A percentile compares a stretch with the other conserved stretches of the same genome.
Evolutionary conservation across 2,888 invertebrate species (phyloP).

Genomic region (Xestia c-nigrum): DNA sequence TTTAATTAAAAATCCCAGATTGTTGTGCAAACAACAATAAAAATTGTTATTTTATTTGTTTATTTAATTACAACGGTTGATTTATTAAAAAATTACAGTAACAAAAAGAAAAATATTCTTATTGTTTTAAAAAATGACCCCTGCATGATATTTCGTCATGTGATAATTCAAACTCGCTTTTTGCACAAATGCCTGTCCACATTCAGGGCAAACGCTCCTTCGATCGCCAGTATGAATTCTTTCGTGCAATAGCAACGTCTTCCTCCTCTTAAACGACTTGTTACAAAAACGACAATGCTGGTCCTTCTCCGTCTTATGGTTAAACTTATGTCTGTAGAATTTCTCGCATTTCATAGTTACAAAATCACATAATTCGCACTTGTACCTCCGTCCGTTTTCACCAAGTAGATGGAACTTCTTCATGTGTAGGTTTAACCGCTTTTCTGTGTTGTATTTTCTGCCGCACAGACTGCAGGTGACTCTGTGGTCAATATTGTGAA

Average conservation of each 20-base stretch:
- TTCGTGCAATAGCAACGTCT: slow-evolving; percentile 80
- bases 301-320: slow-evolving; percentile 83
- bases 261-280: slow-evolving; percentile 84
- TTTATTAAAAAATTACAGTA: no score
- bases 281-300: slow-evolving; percentile 84
- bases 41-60: no score
- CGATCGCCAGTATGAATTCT: slow-evolving; percentile 84
- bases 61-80: no score
- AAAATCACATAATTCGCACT: slow-evolving; percentile 82
- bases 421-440: slow-evolving; percentile 75
- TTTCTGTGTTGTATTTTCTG: slow-evolving; percentile 76
- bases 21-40: no score
- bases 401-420: slow-evolving; percentile 85
- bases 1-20: no score
- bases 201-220: slow-evolving; percentile 80
- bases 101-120: no score
- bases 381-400: slow-evolving; percentile 77
- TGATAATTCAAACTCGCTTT: slow-evolving; percentile 87
- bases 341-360: slow-evolving; percentile 78
- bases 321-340: slow-evolving; percentile 83
- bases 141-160: slow-evolving; percentile 85
- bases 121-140: no score
- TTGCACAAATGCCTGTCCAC: slow-evolving; percentile 86
- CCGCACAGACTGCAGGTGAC: slow-evolving; percentile 82
- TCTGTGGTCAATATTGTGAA: slow-evolving; percentile 80